Evolutionary conservation across 2,113 vertebrate genomes (phyloP).

Genomic region (Periophthalmodon schlosseri): DNA sequence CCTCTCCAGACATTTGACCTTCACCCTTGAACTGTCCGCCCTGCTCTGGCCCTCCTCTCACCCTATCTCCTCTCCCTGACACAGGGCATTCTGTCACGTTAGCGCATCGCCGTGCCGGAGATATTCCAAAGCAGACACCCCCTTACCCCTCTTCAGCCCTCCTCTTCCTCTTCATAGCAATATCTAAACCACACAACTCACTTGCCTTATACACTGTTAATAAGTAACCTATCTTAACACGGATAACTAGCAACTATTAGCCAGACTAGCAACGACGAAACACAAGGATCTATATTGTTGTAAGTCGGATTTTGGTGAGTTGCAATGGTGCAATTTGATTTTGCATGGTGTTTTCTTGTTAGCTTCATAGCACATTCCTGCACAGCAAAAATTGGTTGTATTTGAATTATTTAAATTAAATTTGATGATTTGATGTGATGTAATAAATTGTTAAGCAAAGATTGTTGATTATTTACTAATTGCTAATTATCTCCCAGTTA

Average conservation of each 20-base stretch:
- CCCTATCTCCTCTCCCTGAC: conserved; percentile 77
- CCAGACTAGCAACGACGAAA: conserved; percentile 43
- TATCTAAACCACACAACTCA: conserved; percentile 1
- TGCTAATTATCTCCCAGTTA: too few species aligned
- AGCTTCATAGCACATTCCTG: neutral
- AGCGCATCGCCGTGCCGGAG: conserved; percentile 74
- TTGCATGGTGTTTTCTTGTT: neutral
- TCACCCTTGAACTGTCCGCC: conserved; percentile 72
- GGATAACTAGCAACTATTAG: conserved; percentile 51
- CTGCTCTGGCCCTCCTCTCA: conserved; percentile 73
- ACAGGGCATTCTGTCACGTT: conserved; percentile 83
- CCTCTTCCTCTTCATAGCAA: conserved; percentile 32
- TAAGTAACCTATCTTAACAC: conserved; percentile 75
- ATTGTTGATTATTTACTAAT: too few species aligned
- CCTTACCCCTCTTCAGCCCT: conserved; percentile 2
- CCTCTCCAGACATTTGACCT: conserved; percentile 45
- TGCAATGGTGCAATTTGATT: conserved; percentile 6
- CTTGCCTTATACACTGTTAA: conserved; percentile 55
- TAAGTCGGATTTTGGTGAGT: conserved; percentile 80
- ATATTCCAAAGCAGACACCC: conserved; percentile 75
- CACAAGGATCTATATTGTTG: conserved; percentile 6
- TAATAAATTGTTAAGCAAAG: too few species aligned
- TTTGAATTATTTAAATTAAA: too few species aligned
- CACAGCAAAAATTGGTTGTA: too few species aligned
- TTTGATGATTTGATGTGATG: too few species aligned